Evolutionary conservation across 2,888 invertebrate genomes (phyloP).

Genomic region (Aradus depressus): DNA sequence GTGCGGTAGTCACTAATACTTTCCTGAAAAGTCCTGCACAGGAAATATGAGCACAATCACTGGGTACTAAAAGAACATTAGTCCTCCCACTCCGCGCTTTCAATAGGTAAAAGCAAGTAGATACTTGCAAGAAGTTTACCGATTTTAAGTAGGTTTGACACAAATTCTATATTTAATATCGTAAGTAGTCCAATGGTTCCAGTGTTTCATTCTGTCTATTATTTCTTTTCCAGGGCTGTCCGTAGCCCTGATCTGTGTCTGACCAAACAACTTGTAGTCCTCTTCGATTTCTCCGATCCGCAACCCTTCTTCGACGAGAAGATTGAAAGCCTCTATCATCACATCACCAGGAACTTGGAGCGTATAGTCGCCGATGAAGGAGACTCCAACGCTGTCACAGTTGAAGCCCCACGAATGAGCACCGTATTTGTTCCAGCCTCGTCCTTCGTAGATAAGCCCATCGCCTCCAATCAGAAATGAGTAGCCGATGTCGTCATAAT

Average conservation of each 20-base stretch:
- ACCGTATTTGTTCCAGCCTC: neutral
- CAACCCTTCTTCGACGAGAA: constrained; percentile 8
- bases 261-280: constrained; percentile 2
- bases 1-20: too few species aligned
- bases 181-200: constrained; percentile 1
- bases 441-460: constrained; percentile 7
- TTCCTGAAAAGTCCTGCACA: too few species aligned
- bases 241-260: neutral
- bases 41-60: too few species aligned
- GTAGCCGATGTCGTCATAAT: neutral
- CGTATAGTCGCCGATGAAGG: neutral
- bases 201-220: neutral
- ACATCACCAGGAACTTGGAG: neutral
- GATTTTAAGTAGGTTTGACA: neutral
- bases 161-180: neutral
- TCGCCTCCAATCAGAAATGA: constrained; percentile 2
- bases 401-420: neutral
- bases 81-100: too few species aligned
- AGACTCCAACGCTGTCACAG: neutral
- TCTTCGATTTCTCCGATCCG: neutral
- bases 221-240: constrained; percentile 1
- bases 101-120: too few species aligned
- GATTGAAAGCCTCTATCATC: constrained; percentile 1
- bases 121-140: too few species aligned
- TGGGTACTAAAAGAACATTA: too few species aligned